Conservation (phyloP, 2,113 vertebrate species). For the Nicator chloris region DNA sequence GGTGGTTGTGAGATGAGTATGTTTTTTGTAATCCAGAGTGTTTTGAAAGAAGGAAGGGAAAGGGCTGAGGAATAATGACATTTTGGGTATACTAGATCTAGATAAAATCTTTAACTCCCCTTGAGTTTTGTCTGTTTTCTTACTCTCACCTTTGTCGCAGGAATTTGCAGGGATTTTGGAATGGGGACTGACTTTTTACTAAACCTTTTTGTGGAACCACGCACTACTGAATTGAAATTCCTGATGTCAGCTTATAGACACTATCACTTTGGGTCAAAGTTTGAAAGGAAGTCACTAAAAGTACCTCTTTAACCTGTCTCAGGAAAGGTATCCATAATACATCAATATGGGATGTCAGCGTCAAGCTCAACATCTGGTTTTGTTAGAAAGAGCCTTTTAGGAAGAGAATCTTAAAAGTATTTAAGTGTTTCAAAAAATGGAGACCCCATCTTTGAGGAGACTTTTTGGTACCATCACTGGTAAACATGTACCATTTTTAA, state of each 20-base stretch:
- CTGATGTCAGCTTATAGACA: not conserved
- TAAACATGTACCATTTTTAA: not conserved
- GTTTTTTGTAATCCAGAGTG: not conserved
- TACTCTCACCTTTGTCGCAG: not conserved
- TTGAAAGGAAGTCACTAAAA: not conserved
- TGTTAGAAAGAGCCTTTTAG: not conserved
- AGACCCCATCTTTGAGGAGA: not conserved
- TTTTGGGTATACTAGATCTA: not conserved
- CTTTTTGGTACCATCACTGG: not conserved
- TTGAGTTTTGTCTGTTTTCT: not conserved
- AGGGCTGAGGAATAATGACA: not conserved
- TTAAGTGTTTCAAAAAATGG: not conserved
- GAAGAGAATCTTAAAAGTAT: not conserved
- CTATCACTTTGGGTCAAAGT: not conserved
- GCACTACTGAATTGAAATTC: not conserved
- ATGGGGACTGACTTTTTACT: not conserved
- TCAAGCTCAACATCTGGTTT: not conserved
- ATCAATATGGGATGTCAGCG: not conserved
- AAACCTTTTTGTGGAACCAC: not conserved
- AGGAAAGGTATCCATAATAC: not conserved
- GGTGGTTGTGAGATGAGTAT: not conserved
- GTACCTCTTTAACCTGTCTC: not conserved
- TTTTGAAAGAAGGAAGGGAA: not conserved
- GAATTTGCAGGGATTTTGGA: not conserved
- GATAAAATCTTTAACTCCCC: not conserved